These are phyloP conservation scores for Callyntrura sp. DNA, from an alignment of 2,888 invertebrate species.

Conservation along the genomic window DNA sequence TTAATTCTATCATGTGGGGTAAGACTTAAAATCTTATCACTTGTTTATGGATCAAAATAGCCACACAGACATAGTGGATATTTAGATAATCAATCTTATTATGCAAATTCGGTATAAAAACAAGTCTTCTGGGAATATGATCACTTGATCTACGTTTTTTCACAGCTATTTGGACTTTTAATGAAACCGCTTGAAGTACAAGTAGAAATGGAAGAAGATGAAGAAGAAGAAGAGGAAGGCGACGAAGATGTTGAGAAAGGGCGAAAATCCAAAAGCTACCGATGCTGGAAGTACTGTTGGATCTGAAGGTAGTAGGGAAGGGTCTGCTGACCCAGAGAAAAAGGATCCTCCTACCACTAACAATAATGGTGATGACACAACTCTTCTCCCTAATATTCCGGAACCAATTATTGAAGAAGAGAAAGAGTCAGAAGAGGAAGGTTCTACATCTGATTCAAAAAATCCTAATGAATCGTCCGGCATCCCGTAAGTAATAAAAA, in stretches of 20 bases:
- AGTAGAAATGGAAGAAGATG: slow-evolving; percentile 86
- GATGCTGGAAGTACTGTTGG: slow-evolving; percentile 87
- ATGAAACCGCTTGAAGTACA: slow-evolving; percentile 93
- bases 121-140: background rate
- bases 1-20: slow-evolving; percentile 96
- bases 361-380: slow-evolving; percentile 65
- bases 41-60: slow-evolving; percentile 30
- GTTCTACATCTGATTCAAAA: slow-evolving; percentile 51
- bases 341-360: slow-evolving; percentile 49
- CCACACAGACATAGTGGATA: background rate
- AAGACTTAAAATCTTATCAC: slow-evolving; percentile 84
- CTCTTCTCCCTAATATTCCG: slow-evolving; percentile 80
- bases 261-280: slow-evolving; percentile 85
- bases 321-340: slow-evolving; percentile 69
- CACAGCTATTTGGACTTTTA: slow-evolving; percentile 90
- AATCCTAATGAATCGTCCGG: slow-evolving; percentile 66
- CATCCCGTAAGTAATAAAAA: slow-evolving; percentile 61
- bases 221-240: slow-evolving; percentile 86
- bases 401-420: slow-evolving; percentile 83
- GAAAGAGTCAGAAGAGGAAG: slow-evolving; percentile 75
- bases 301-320: slow-evolving; percentile 75
- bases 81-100: background rate
- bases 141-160: slow-evolving; percentile 37
- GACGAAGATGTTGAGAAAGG: slow-evolving; percentile 85
- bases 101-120: background rate